Evolutionary conservation across 2,113 vertebrate genomes (phyloP).

Genomic region (Malurus elegans): DNA sequence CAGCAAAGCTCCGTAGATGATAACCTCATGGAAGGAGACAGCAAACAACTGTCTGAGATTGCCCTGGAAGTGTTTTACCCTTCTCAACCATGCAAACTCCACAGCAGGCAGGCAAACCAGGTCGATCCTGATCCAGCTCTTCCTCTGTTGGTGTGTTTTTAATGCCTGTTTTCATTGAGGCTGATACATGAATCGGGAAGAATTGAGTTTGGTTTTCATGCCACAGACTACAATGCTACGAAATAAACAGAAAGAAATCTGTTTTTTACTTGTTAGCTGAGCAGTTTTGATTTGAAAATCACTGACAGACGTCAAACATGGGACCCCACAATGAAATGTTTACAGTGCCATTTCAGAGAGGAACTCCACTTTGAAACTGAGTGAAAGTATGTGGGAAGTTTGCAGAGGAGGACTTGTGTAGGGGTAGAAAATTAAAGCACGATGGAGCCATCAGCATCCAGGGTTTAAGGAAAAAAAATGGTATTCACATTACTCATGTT

Average conservation of each 20-base stretch:
- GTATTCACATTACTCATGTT: slow-evolving; percentile 58
- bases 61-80: not conserved
- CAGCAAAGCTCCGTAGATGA: not conserved
- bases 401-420: slow-evolving; percentile 6
- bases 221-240: not conserved
- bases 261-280: slow-evolving; percentile 24
- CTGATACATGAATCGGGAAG: not conserved
- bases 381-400: slow-evolving; percentile 35
- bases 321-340: slow-evolving; percentile 52
- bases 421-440: slow-evolving; percentile 51
- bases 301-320: slow-evolving; percentile 18
- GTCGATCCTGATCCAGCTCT: not conserved
- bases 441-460: slow-evolving; percentile 18
- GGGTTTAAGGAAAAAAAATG: slow-evolving; percentile 18
- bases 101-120: not conserved
- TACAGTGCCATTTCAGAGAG: slow-evolving; percentile 33
- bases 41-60: not conserved
- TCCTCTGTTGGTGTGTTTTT: not conserved
- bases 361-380: slow-evolving; percentile 39
- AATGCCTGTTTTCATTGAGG: not conserved
- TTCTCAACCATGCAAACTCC: rapidly evolving
- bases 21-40: not conserved
- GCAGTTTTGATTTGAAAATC: slow-evolving; percentile 56
- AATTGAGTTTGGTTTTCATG: not conserved
- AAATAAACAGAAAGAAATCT: slow-evolving; percentile 49